Evolutionary conservation across 2,113 vertebrate genomes (phyloP), one percentile per base, ranked within the genome.

Genomic region (Prietella phreatophila): DNA sequence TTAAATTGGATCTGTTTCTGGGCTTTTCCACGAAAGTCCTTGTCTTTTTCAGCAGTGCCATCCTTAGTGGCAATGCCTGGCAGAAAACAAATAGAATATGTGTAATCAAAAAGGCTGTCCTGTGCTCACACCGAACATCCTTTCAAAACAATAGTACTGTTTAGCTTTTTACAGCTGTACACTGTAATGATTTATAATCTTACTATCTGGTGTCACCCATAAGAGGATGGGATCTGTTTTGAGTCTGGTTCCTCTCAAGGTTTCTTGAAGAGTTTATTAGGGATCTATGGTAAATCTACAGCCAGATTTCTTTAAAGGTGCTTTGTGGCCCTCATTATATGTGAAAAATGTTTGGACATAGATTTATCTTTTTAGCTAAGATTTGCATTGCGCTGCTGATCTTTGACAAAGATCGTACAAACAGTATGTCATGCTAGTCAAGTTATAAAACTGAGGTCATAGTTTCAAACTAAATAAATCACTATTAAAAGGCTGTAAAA

Each of bases 1-100:
- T 95, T 96, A 92, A 98, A 97, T 47, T 96, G 96, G 86, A 97
- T 95, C 89, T 96, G 95, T 89, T 96, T 96, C 92, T 96, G 96
- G 75, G 93, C 67, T 90, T 96, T 97, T 8, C 94, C 96, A 67
- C 95, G 95, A 92, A 98, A 97, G 90, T 97, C 97, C 92, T 97
- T 95, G 89, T 96, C 95, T 80, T 94, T 95, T 89, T 95, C 88
- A 58, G 96, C 96, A 3, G 95, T 97, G 58, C 95, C 96, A 86
- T 97, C 96, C 91, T 95, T 95, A 25, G 96, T 97, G 60, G 88
- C 94, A 88, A 97, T 96, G 87, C 95, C 96, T 97, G 50, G 83
- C 36, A 27, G 25, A 50, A 56, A 75, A 56, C 14, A 42, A 61
- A 69, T n/a, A 50, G 11, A 50, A n/a, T 6, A 47, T 27, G 13